These are phyloP conservation scores for Macropodus opercularis DNA, from an alignment of 2,797 vertebrate genomes.

Conservation along the genomic window DNA sequence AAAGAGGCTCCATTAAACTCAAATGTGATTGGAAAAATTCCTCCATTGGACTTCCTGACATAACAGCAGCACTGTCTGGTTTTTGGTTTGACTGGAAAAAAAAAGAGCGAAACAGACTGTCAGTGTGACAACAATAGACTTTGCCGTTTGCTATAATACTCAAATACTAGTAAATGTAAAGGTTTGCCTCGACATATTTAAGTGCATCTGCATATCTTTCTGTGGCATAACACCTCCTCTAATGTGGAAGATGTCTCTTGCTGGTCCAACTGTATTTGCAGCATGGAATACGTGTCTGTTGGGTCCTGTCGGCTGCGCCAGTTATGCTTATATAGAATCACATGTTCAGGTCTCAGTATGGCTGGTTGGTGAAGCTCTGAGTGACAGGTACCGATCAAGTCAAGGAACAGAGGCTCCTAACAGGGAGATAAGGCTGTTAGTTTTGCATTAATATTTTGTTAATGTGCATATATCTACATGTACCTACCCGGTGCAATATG, in stretches of 20 bases:
- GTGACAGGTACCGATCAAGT: constrained; percentile 93
- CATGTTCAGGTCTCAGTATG: constrained; percentile 83
- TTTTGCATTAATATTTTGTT: not conserved
- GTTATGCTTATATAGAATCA: constrained; percentile 80
- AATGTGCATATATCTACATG: not conserved
- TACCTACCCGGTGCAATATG: constrained; percentile 87
- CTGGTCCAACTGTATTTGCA: constrained; percentile 74
- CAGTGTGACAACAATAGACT: not conserved
- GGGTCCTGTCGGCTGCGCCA: constrained; percentile 77
- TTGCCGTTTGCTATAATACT: no score
- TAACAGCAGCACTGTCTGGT: constrained; percentile 32
- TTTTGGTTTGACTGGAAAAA: constrained; percentile 58
- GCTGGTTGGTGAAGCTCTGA: constrained; percentile 82
- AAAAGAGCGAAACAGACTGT: constrained; percentile 20
- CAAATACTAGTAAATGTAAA: not conserved
- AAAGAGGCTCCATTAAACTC: constrained; percentile 17
- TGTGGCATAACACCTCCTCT: constrained; percentile 54
- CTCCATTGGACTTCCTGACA: constrained; percentile 64
- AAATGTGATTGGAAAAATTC: constrained; percentile 79
- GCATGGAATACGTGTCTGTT: constrained; percentile 78
- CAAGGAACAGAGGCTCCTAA: constrained; percentile 89
- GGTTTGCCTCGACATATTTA: not conserved
- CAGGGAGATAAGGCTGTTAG: not conserved
- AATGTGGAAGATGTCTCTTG: constrained; percentile 68
- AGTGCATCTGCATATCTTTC: not conserved